Base-by-base conservation (phyloP, 2,888 invertebrate species). In the Drosophila barbarae region DNA sequence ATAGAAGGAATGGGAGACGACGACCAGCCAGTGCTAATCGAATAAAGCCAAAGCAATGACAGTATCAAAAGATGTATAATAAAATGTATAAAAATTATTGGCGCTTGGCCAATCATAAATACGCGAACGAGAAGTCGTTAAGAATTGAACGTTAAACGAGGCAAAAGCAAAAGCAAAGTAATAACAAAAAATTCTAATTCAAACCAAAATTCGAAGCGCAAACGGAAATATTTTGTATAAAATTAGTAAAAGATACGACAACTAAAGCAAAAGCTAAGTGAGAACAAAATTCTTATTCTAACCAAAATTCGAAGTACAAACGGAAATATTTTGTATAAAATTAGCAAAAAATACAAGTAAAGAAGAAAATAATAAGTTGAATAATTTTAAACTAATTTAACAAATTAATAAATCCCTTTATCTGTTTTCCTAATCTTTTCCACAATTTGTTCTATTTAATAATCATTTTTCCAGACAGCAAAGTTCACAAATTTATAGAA, bases 81-180 rank as follows among this genome's bases (percentile, higher is more conserved):
- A 66, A 71, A 71, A 71, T 51, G 44, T 69, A 71, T 69, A 39
- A 76, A 79, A 79, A 77, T 79, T 67, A 83, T 79, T 79, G 79
- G 79, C 79, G 77, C 80, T 84, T 74, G 60, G 79, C 79, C 79
- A 79, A 84, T 79, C 77, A 52, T 53, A 65, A 42, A 44, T 47
- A 44, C 46, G 18, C 18, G 30, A 54, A 63, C 61, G 30, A 41
- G 50, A 18, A 47, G 56, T 61, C 69, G 51, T 56, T 50, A 49
- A 54, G 59, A 64, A 73, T 58, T 68, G 59, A 61, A 66, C 47
- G 53, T 52, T 49, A 55, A 63, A 32, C 38, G 51, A 69, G 52
- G 46, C 61, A 65, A 49, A 44, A 59, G 73, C 69, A 60, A 60
- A 77, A 50, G 34, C 7, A 12, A 28, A 32, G 13, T 23, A 28